Conservation (phyloP, 2,113 vertebrate genomes). For the Tenebrosternarchus preto region DNA sequence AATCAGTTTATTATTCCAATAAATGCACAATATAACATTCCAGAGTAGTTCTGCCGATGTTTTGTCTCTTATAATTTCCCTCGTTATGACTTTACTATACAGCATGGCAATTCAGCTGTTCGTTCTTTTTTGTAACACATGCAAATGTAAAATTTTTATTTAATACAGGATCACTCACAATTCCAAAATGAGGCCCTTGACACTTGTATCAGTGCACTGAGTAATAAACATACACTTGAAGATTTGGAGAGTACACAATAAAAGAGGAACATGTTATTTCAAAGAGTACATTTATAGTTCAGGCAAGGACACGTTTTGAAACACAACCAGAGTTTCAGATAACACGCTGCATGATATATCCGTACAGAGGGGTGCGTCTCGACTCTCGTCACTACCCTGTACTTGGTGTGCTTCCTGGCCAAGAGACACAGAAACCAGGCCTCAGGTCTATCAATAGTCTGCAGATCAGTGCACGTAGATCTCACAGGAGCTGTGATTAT, state of each 20-base stretch:
- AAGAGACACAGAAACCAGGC: constrained; percentile 27
- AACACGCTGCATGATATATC: background rate
- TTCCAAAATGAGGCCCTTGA: background rate
- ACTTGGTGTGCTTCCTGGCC: background rate
- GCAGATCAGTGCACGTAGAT: constrained; percentile 20
- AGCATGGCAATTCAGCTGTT: background rate
- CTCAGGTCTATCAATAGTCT: constrained; percentile 54
- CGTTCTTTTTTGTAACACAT: background rate
- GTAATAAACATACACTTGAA: background rate
- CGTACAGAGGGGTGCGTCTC: background rate
- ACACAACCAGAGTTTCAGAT: background rate
- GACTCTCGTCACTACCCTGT: background rate
- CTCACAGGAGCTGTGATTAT: constrained; percentile 39
- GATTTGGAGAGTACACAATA: background rate
- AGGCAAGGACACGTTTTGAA: background rate
- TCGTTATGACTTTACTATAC: background rate
- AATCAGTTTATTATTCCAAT: no score
- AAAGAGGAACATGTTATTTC: no score
- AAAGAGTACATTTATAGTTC: background rate
- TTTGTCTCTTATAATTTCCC: background rate
- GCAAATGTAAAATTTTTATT: background rate
- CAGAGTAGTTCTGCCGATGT: background rate
- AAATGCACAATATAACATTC: no score
- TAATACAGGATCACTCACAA: background rate
- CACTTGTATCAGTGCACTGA: background rate